Base-by-base conservation (phyloP, 35 echinoderm and acorn worm genomes). In the Diadema setosum region DNA sequence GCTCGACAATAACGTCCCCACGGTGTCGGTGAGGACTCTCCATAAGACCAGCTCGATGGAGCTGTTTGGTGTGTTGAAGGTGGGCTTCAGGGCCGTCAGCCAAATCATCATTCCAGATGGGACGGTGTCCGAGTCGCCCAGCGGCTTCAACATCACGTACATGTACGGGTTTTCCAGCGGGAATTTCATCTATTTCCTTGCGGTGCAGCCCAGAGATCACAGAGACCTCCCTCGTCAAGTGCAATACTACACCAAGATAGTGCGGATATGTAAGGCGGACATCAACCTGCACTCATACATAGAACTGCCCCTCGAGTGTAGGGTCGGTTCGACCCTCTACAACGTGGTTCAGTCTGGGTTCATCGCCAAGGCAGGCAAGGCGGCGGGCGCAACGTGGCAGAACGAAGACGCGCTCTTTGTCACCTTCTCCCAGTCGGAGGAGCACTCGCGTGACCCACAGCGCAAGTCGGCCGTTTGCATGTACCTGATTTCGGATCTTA, bases 131-230 rank as follows among this genome's bases (percentile, higher is more conserved):
- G 65, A 41, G 9, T 23, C 41, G 25, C 56, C 75, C 1, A 59
- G 18, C 34, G 75, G 80, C 16, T 93, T 93, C 45, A 93, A 93
- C 29, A 97, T 97, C 75, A 80, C 88, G 15, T 97, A 97, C 34
- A 46, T 93, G 0, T 86, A 93, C 65, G 94, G 94, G 9, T 97
- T 97, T 83, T 80, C 94, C 17, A 60, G 69, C 20, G 73, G 74
- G 41, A 78, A 78, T 31, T 97, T 97, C 48, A 97, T 82, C 56
- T 97, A 97, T 49, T 97, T 93, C 75, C 67, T 97, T 29, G 94
- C 82, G 14, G 80, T 90, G 9, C 94, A 97, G 58, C 94, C 87
- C 5, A 16, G 32, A 42, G 61, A 74, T 14, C 35, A 49, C 29
- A 30, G 34, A 7, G 5, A 24, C 18, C 3, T 81, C 36, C 18